Percentiles rank a stretch among this genome's conserved stretches.
Evolutionary conservation across 2,797 vertebrate genomes (phyloP).

Genomic region (Aphelocoma californica): DNA sequence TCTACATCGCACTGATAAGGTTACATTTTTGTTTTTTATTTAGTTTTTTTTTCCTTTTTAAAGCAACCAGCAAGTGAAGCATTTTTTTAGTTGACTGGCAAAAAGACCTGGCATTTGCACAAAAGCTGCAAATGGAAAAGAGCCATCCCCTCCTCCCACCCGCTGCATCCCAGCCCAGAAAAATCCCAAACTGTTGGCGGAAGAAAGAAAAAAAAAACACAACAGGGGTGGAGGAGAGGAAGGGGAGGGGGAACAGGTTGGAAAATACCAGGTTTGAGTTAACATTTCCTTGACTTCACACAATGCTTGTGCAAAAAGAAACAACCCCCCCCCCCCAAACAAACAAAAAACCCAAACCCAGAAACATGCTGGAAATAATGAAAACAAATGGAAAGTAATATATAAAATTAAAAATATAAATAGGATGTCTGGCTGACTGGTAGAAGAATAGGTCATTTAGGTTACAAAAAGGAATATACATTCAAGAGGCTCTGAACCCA

Average conservation of each 20-base stretch:
- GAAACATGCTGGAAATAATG: slow-evolving; percentile 74
- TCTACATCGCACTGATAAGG: slow-evolving; percentile 70
- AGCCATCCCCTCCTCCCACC: slow-evolving; percentile 47
- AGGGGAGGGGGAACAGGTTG: neutral
- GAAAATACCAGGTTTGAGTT: slow-evolving; percentile 39
- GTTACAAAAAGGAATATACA: slow-evolving; percentile 79
- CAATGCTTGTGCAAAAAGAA: slow-evolving; percentile 72
- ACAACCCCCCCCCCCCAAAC: neutral
- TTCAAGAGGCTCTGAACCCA: slow-evolving; percentile 82
- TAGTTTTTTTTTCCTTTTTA: slow-evolving; percentile 4
- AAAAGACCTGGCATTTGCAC: slow-evolving; percentile 72
- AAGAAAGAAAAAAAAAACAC: neutral
- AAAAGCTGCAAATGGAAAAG: slow-evolving; percentile 75
- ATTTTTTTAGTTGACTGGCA: slow-evolving; percentile 63
- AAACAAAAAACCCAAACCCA: slow-evolving; percentile 11
- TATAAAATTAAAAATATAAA: slow-evolving; percentile 79
- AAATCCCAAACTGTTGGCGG: slow-evolving; percentile 53
- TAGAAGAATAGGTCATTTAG: slow-evolving; percentile 77
- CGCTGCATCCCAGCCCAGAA: slow-evolving; percentile 61
- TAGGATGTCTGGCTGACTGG: slow-evolving; percentile 73
- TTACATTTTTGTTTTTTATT: slow-evolving; percentile 56
- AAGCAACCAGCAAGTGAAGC: slow-evolving; percentile 69
- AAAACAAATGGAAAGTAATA: slow-evolving; percentile 71
- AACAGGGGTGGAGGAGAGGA: neutral
- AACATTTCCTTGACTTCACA: slow-evolving; percentile 68